Base-by-base conservation (phyloP, 2,888 invertebrate species). In the Platycnemis pennipes region DNA sequence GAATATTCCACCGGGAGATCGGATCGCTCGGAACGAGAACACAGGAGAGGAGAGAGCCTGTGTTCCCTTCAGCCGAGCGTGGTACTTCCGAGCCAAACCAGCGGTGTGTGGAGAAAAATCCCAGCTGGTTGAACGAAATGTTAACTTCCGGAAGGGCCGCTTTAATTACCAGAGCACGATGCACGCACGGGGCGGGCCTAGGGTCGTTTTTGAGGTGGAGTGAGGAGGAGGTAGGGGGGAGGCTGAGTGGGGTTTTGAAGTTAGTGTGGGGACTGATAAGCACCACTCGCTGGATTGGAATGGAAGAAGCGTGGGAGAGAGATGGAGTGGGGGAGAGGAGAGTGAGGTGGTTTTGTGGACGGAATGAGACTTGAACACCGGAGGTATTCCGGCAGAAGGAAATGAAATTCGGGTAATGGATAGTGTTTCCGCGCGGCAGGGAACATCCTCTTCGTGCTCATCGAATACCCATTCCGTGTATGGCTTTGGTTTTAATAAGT, bases 321-420 rank as follows among this genome's bases (percentile, higher is more conserved):
- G 69, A 31, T 77, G 69, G 69, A 77, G 31, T 31, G 31, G 37
- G 37, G 13, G 31, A 1, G 31, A 7, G 7, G 63, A 7, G 63
- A 8, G 22, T 7, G 63, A n/a, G 5, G 7, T 19, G 26, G 63
- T 63, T 63, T 63, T 77, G 77, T n/a, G 77, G 77, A 13, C 77
- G 77, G 16, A 77, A 77, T 13, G 37, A 11, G 37, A 77, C 22
- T 11, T 37, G 77, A 26, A 77, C 77, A 11, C 31, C 13, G 77
- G 37, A 31, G 77, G 16, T 31, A n/a, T 77, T 77, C 77, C 37
- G 77, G 31, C 77, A 31, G 16, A 37, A 77, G 77, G 77, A 77
- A 77, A 77, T 77, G 31, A 77, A 77, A 77, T 37, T 37, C n/a
- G 77, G 77, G 37, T 77, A 77, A 77, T 77, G 77, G 37, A 77